Base-by-base conservation (phyloP, 2,113 vertebrate genomes). In the Grammomys surdaster region DNA sequence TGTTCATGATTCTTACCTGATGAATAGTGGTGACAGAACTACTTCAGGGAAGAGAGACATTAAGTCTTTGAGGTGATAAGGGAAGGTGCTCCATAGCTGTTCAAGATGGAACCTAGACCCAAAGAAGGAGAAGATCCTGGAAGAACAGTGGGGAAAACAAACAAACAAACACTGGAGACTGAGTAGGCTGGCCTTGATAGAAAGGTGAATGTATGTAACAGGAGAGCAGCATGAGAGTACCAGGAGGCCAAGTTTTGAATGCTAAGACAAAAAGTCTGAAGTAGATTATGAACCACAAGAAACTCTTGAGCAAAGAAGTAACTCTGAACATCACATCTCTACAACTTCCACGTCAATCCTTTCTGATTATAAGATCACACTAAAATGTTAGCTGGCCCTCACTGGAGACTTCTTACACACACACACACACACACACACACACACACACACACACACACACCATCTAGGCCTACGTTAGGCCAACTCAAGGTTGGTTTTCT, bases 191-290 rank as follows among this genome's bases (percentile, higher is more conserved):
- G 26, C 17, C 73, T 81, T 36, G 7, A 20, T 20, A 43, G 48
- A 58, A 51, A 54, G n/a, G 67, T 26, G 2, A 2, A 12, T n/a
- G 58, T 13, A 3, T 5, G 10, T 19, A 4, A 11, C 0, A 33
- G 51, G 51, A 58, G 16, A 81, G n/a, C 22, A 17, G 54, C 9
- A 16, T 28, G 20, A 40, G 2, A 7, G 48, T 51, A 51, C 48
- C 48, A 51, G 48, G 48, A 75, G 11, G 17, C 28, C 14, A 28
- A 88, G 3, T 7, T 36, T 60, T 58, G 56, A 33, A 2, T 26
- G 24, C 22, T 22, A 28, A 92, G 65, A 28, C 4, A 46, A 24
- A 46, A 73, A 56, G 3, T 12, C 3, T 43, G 43, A 48, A 73
- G 36, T 14, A 5, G 31, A 40, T 13, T 65, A 14, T 48, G 24